phyloP scores from a whole-genome alignment of 2,888 invertebrate species.

The Drosophila limbata region DNA sequence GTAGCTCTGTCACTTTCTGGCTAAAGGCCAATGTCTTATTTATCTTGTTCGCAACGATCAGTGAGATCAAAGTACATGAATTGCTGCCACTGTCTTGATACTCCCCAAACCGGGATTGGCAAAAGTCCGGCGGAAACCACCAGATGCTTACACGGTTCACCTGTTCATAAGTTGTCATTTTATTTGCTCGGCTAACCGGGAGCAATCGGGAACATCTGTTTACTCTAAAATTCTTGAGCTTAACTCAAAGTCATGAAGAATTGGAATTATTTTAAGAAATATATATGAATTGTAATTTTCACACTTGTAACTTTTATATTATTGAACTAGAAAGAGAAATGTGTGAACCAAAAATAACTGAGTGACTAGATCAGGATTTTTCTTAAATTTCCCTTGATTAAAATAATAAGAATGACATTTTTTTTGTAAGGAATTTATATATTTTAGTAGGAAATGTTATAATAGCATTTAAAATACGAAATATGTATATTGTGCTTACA shows the following conservation, averaged over 20 bases:
- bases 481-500: conserved; percentile 1
- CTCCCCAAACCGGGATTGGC: conserved; percentile 87
- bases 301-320: no score
- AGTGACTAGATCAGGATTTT: neutral
- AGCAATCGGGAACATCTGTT: neutral
- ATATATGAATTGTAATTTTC: neutral
- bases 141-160: conserved; percentile 82
- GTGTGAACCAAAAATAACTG: neutral
- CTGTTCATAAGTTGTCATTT: conserved; percentile 71
- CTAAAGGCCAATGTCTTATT: conserved; percentile 58
- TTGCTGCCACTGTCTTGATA: conserved; percentile 86
- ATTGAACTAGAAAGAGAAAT: neutral
- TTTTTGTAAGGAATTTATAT: neutral
- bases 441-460: neutral
- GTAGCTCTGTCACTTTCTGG: conserved; percentile 48
- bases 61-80: conserved; percentile 88
- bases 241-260: neutral
- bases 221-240: neutral
- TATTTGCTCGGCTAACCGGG: neutral
- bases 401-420: neutral
- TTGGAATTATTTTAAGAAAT: neutral
- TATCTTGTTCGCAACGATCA: conserved; percentile 86
- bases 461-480: conserved; percentile 19
- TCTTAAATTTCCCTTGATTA: neutral
- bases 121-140: conserved; percentile 87